These are phyloP conservation scores for Patella ulyssiponensis DNA, from an alignment of 2,888 invertebrate species.

Conservation along the genomic window DNA sequence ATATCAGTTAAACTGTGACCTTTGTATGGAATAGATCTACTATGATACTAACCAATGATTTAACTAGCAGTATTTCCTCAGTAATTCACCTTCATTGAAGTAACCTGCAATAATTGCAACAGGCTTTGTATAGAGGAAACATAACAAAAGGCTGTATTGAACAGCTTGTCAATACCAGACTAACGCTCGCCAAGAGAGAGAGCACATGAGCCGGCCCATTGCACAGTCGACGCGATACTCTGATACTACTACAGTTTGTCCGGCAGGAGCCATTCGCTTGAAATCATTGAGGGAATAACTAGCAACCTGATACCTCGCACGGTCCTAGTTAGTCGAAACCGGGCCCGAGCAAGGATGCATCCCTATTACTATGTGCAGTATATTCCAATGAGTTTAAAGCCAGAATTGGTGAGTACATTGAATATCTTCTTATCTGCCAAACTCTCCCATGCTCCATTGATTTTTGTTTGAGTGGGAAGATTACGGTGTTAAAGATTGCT, in stretches of 20 bases:
- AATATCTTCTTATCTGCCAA: background rate
- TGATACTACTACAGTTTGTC: conserved; percentile 8
- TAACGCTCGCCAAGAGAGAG: background rate
- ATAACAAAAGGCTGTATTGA: conserved; percentile 27
- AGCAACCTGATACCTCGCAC: conserved; percentile 4
- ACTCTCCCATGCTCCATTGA: background rate
- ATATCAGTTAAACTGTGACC: no score
- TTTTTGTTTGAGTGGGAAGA: background rate
- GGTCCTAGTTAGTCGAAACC: background rate
- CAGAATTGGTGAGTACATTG: conserved; percentile 55
- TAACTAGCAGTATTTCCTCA: no score
- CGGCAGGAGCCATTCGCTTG: background rate
- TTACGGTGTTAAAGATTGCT: no score
- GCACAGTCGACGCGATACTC: background rate
- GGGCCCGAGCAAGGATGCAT: conserved; percentile 60
- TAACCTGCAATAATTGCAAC: conserved; percentile 25
- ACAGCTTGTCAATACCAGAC: conserved; percentile 19
- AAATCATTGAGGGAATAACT: conserved; percentile 12
- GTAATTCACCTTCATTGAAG: conserved; percentile 15
- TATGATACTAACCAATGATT: no score
- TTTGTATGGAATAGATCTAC: no score
- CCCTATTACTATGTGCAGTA: conserved; percentile 67
- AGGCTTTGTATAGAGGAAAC: conserved; percentile 19
- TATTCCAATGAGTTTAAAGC: conserved; percentile 61
- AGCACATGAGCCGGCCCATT: conserved; percentile 11